Evolutionary conservation across 2,113 vertebrate genomes (phyloP), one percentile per base, ranked within the genome.

Genomic region (Piaya cayana): DNA sequence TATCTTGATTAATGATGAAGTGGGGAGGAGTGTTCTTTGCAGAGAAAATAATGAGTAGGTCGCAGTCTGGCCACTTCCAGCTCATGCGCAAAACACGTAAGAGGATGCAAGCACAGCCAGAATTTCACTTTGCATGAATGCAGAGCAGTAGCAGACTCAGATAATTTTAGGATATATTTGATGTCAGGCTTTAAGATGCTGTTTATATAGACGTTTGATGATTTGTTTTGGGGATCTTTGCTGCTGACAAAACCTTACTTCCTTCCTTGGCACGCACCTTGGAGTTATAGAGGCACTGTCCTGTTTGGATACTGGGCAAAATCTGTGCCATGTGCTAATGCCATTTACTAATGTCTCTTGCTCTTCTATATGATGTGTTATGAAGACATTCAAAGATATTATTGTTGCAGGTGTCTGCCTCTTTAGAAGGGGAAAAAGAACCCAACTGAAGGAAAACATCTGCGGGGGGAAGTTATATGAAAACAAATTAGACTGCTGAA

Each of bases 241-340:
- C 62, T 68, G 42, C 9, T 84, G 45, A 5, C 3, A 5, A 83
- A 81, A 78, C 21, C 29, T 63, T 70, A 7, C 27, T 74, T 85
- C 15, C 6, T 82, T 3, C 25, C 13, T 21, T 4, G 3, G n/a
- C 7, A 3, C 12, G 13, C 18, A 1, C 47, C 68, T 1, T 1
- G 34, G 18, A 90, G 19, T 77, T 65, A 25, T 5, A 30, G 45
- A 34, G 45, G 58, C 26, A 9, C 8, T 60, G 52, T 25, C 13
- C 21, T 65, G 36, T 72, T 81, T 30, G 29, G 21, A 9, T 68
- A 8, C 52, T 55, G 37, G 32, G 30, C n/a, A 55, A 39, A 88
- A 49, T 70, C 47, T 43, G 9, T 65, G 42, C 37, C 10, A 1
- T 7, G 17, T 81, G 30, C n/a, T 77, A 27, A 63, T 36, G 4